Percentiles rank a stretch among this genome's conserved stretches.
phyloP scores from a whole-genome alignment of 2,888 invertebrate species.

The Xanthostigma xanthostigma region DNA sequence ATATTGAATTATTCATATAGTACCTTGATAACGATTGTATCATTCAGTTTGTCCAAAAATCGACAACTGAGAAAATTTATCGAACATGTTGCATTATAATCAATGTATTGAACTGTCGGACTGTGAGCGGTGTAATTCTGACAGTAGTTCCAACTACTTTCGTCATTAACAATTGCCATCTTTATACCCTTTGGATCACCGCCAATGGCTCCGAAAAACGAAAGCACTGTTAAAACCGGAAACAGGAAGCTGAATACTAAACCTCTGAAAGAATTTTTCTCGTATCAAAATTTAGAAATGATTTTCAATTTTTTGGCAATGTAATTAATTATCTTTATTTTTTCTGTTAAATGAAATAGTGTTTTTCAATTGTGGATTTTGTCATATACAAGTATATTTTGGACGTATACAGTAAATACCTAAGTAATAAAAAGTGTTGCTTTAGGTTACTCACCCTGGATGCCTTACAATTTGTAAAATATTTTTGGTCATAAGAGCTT shows the following conservation, averaged over 20 bases:
- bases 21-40: constrained; percentile 31
- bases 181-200: constrained; percentile 50
- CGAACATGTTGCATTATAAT: constrained; percentile 24
- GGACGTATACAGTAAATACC: too few species aligned
- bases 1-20: not conserved
- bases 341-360: too few species aligned
- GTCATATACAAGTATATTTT: too few species aligned
- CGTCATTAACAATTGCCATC: constrained; percentile 59
- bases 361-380: too few species aligned
- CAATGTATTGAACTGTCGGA: constrained; percentile 20
- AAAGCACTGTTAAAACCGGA: constrained; percentile 63
- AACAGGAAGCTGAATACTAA: constrained; percentile 67
- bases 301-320: too few species aligned
- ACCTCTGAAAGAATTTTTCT: constrained; percentile 45
- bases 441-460: constrained; percentile 43
- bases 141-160: constrained; percentile 20
- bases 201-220: constrained; percentile 66
- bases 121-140: constrained; percentile 11
- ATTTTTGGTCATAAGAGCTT: constrained; percentile 55
- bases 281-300: too few species aligned
- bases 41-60: constrained; percentile 35
- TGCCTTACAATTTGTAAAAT: constrained; percentile 52
- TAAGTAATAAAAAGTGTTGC: too few species aligned
- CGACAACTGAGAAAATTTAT: constrained; percentile 36
- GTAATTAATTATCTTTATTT: too few species aligned